A percentile compares a stretch with the other conserved stretches of the same genome.
These are phyloP conservation scores for Trachymyrmex septentrionalis DNA, from an alignment of 1,140 invertebrate species.

Conservation along the genomic window DNA sequence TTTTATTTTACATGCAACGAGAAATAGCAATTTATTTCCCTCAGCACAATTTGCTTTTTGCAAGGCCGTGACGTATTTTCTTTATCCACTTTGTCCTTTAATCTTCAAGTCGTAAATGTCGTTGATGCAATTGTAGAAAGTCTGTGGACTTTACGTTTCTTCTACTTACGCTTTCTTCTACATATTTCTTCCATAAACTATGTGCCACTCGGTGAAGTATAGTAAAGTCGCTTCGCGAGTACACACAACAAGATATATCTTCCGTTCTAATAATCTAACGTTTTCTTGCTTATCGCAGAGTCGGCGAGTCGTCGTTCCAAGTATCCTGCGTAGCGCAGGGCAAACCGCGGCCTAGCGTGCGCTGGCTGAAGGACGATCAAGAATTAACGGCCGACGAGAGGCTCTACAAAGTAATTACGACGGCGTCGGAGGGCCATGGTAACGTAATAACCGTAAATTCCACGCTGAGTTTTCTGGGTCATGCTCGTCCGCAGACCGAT, in stretches of 20 bases:
- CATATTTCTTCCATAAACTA: constrained; percentile 5
- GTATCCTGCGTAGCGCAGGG: constrained; percentile 94
- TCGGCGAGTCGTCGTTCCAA: constrained; percentile 93
- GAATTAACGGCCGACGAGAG: constrained; percentile 92
- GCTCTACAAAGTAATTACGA: constrained; percentile 93
- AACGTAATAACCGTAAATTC: constrained; percentile 94
- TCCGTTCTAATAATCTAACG: constrained; percentile 54
- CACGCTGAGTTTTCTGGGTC: constrained; percentile 92
- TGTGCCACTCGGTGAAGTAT: background rate
- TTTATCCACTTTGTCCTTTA: constrained; percentile 27
- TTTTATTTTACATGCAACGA: background rate
- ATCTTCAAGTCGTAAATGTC: constrained; percentile 30
- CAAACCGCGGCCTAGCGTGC: constrained; percentile 93
- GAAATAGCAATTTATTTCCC: constrained; percentile 2
- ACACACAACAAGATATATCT: constrained; percentile 52
- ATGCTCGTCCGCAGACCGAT: constrained; percentile 91
- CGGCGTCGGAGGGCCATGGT: constrained; percentile 91
- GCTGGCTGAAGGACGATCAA: constrained; percentile 95
- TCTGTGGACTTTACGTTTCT: constrained; percentile 25
- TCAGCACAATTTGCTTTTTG: constrained; percentile 32
- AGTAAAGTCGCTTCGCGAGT: constrained; percentile 10
- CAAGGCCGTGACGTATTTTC: background rate
- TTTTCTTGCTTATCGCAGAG: constrained; percentile 84
- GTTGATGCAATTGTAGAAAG: constrained; percentile 32
- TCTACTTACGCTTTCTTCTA: constrained; percentile 4